A percentile compares a stretch with the other conserved stretches of the same genome.
Conservation (phyloP, 2,888 invertebrate genomes). For the Heliconius cydno region DNA sequence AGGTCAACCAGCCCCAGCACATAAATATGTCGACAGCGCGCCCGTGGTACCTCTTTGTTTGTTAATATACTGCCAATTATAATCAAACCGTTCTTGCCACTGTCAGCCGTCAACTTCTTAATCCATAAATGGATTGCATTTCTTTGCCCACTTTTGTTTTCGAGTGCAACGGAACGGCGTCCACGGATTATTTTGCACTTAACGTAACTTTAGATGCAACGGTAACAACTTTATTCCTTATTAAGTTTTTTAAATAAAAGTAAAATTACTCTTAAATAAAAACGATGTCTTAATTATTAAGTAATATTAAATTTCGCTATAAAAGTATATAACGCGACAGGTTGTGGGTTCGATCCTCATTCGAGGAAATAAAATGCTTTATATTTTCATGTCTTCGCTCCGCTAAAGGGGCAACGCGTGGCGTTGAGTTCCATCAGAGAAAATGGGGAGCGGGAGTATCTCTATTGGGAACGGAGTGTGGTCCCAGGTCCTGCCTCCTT, state of each 20-base stretch:
- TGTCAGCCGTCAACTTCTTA: slow-evolving; percentile 73
- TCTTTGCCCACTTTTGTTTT: slow-evolving; percentile 54
- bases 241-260: slow-evolving; percentile 1
- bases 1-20: slow-evolving; percentile 72
- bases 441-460: background rate
- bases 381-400: no score
- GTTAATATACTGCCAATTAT: slow-evolving; percentile 74
- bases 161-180: slow-evolving; percentile 39
- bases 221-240: background rate
- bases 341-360: no score
- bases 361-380: no score
- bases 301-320: no score
- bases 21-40: slow-evolving; percentile 78
- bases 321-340: background rate
- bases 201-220: background rate
- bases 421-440: background rate
- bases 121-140: slow-evolving; percentile 66
- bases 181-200: slow-evolving; percentile 33
- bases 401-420: background rate
- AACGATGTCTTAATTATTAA: no score
- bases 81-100: slow-evolving; percentile 73
- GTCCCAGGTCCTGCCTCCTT: background rate
- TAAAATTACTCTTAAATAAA: no score
- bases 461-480: background rate
- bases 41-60: slow-evolving; percentile 78